Evolutionary conservation across 2,113 vertebrate genomes (phyloP), one percentile per base, ranked within the genome.

Genomic region (Alosa alosa): DNA sequence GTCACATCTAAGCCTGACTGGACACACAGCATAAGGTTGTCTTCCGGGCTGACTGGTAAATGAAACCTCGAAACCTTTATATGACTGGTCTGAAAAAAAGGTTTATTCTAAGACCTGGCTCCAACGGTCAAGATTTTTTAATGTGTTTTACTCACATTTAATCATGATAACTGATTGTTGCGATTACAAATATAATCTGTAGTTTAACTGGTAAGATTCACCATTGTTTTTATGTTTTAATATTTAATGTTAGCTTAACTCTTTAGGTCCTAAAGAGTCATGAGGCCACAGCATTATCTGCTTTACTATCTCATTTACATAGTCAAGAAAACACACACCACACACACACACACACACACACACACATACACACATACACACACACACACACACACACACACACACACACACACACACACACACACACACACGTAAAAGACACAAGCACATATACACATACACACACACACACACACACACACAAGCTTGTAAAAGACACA

Each of bases 341-440:
- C 15, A 52, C 50, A 52, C 50, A 81, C 86, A 84, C 41, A 86
- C 31, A 57, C 82, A 64, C 44, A 50, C 18, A 4, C 41, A 44
- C 41, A 41, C 41, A 41, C 41, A 41, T 4, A 41, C 41, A 41
- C 41, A 41, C 41, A 41, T 4, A 41, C 41, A 41, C 41, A 41
- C 41, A 41, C 41, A 41, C 41, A 41, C 41, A 41, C 41, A 41
- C 41, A 41, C 41, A 41, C 41, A 41, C 41, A 41, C 41, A n/a
- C n/a, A n/a, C n/a, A n/a, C n/a, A n/a, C n/a, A n/a, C 41, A 44
- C 41, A 44, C 41, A 44, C 41, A 44, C 4, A 44, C 41, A 41
- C 41, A 41, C 41, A 41, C 41, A 41, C 41, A 41, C 41, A 41
- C 41, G n/a, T n/a, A n/a, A n/a, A n/a, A 41, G 1, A 41, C 41